Evolutionary conservation across 2,113 vertebrate genomes (phyloP).

Genomic region (Megaleporinus macrocephalus): DNA sequence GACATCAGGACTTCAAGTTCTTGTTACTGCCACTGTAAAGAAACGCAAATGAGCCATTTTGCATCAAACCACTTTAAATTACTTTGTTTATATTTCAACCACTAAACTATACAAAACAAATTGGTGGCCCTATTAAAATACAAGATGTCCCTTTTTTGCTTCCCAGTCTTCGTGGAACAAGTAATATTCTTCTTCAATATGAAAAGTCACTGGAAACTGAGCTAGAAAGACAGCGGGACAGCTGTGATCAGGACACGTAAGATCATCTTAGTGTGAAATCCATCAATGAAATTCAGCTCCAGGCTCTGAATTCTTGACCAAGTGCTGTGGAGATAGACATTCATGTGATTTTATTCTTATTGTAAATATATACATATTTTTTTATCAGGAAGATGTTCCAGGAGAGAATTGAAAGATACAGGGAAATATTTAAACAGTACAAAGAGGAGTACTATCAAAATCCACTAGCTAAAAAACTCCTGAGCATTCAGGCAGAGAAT

Average conservation of each 20-base stretch:
- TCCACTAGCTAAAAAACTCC: conserved; percentile 68
- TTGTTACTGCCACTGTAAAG: too few species aligned
- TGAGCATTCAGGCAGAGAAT: conserved; percentile 67
- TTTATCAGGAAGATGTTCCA: conserved; percentile 68
- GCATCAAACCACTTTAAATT: too few species aligned
- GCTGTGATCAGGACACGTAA: conserved; percentile 69
- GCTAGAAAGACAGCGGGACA: conserved; percentile 65
- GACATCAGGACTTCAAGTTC: too few species aligned
- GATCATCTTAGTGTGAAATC: conserved; percentile 36
- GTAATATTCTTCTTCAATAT: conserved; percentile 68
- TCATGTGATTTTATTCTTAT: neutral
- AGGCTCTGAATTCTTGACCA: neutral
- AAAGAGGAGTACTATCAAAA: conserved; percentile 70
- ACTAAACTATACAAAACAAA: too few species aligned
- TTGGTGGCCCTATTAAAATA: too few species aligned
- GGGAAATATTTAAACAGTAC: conserved; percentile 64
- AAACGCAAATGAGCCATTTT: too few species aligned
- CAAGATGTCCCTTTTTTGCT: neutral
- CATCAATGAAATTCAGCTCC: neutral
- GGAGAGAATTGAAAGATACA: conserved; percentile 71
- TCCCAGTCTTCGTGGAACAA: conserved; percentile 66
- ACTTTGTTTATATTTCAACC: too few species aligned
- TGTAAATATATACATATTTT: neutral
- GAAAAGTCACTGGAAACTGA: conserved; percentile 71
- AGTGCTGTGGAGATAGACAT: neutral